These are phyloP conservation scores for Aegypius monachus DNA, from an alignment of 2,113 vertebrate genomes.

Conservation along the genomic window DNA sequence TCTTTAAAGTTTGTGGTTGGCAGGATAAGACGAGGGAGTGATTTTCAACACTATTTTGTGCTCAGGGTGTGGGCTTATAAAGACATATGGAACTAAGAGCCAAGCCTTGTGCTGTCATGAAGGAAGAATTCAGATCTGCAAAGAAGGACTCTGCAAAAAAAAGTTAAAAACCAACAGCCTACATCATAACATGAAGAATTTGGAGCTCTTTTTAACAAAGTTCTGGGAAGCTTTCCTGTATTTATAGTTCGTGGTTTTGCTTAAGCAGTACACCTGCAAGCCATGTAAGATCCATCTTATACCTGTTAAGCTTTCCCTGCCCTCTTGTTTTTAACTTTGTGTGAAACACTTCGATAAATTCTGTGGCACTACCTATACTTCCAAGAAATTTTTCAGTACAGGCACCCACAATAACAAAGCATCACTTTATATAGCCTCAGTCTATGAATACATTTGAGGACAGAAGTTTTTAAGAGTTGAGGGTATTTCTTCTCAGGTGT, in stretches of 20 bases:
- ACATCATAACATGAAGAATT: neutral
- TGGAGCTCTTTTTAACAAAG: neutral
- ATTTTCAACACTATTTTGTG: constrained; percentile 22
- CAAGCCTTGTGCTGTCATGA: constrained; percentile 15
- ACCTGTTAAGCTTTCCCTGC: neutral
- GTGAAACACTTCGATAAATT: neutral
- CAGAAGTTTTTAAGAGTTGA: neutral
- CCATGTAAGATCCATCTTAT: neutral
- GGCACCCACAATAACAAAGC: neutral
- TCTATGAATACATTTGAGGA: neutral
- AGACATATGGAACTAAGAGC: neutral
- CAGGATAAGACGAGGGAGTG: constrained; percentile 6
- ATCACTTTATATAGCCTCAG: neutral
- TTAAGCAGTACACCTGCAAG: constrained; percentile 8
- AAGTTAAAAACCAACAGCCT: neutral
- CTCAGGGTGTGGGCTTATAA: constrained; percentile 32
- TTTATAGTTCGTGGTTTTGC: neutral
- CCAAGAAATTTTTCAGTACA: neutral
- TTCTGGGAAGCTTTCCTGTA: neutral
- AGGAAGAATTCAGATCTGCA: neutral
- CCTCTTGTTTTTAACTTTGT: neutral
- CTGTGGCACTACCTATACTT: neutral
- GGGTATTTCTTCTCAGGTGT: neutral
- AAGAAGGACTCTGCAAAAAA: neutral
- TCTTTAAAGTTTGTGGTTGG: constrained; percentile 54